Conservation (phyloP, 2,888 invertebrate species). For the Melanostoma mellinum region DNA sequence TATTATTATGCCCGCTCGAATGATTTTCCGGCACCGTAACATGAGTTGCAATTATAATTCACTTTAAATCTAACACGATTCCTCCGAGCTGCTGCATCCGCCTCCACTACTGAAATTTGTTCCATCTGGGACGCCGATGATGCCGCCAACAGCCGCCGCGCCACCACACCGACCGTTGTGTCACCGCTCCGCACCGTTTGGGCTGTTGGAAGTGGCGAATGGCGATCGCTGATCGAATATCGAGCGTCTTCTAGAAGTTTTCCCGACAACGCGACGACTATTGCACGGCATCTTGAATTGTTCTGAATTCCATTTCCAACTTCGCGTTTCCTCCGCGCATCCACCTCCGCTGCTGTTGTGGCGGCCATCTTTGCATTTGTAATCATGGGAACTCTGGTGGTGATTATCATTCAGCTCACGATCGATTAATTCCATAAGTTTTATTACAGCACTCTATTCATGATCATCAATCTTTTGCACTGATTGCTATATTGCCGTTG, state of each 20-base stretch:
- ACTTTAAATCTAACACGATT: conserved; percentile 71
- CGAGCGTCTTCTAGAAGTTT: conserved; percentile 60
- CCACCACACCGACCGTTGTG: no score
- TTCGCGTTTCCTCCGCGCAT: neutral
- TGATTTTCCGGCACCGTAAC: conserved; percentile 71
- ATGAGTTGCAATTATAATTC: conserved; percentile 73
- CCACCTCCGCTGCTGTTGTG: conserved; percentile 2
- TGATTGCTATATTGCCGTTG: conserved; percentile 69
- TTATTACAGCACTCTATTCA: conserved; percentile 65
- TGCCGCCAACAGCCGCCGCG: no score
- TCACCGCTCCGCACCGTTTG: no score
- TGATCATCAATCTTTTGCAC: conserved; percentile 72
- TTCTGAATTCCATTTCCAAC: conserved; percentile 55
- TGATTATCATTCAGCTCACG: conserved; percentile 72
- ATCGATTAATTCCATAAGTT: conserved; percentile 73
- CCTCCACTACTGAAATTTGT: conserved; percentile 47
- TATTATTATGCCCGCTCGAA: conserved; percentile 64
- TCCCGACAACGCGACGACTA: conserved; percentile 3
- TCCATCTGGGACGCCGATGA: conserved; percentile 28
- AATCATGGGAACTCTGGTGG: conserved; percentile 70
- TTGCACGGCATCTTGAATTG: conserved; percentile 56
- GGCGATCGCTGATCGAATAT: conserved; percentile 68
- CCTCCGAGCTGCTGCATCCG: conserved; percentile 35
- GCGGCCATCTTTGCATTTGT: conserved; percentile 54
- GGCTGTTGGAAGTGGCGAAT: conserved; percentile 26